Evolutionary conservation across 30 jellyfish, hydroid and myxozoan species (phyloP).

Genomic region (Chrysaora quinquecirrha): DNA sequence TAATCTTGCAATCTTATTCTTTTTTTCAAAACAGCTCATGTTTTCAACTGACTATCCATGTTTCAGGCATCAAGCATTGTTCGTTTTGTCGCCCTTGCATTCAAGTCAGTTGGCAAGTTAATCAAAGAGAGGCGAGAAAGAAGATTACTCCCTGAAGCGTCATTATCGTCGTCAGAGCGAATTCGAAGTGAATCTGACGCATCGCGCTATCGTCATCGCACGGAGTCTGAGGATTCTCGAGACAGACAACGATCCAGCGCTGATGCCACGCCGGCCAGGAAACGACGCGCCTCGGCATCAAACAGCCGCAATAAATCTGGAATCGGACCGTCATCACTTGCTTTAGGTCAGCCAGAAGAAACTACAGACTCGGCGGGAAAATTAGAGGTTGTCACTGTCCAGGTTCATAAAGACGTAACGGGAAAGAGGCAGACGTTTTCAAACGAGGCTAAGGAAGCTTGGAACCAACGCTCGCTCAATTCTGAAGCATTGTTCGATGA

Average conservation of each 20-base stretch:
- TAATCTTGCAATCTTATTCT: too few relatives aligned
- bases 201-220: conserved; percentile 71
- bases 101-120: conserved; percentile 87
- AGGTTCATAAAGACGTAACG: conserved; percentile 9
- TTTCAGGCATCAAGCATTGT: conserved; percentile 82
- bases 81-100: conserved; percentile 87
- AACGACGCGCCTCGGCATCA: conserved; percentile 25
- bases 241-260: conserved; percentile 38
- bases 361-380: neutral
- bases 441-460: conserved; percentile 17
- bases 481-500: conserved; percentile 35
- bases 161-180: conserved; percentile 61
- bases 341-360: conserved; percentile 35
- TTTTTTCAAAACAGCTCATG: too few relatives aligned
- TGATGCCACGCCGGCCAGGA: conserved; percentile 63
- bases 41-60: too few relatives aligned
- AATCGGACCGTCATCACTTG: neutral
- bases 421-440: conserved; percentile 6
- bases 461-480: conserved; percentile 17
- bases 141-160: conserved; percentile 48
- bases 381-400: conserved; percentile 4
- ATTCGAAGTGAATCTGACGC: conserved; percentile 79
- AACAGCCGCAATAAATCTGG: conserved; percentile 22
- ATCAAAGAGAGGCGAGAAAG: conserved; percentile 73
- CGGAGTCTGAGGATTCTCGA: conserved; percentile 84